Percentiles rank a stretch among this genome's conserved stretches.
Conservation (phyloP, 2,888 invertebrate species). For the Brachypalpus laphriformis region DNA sequence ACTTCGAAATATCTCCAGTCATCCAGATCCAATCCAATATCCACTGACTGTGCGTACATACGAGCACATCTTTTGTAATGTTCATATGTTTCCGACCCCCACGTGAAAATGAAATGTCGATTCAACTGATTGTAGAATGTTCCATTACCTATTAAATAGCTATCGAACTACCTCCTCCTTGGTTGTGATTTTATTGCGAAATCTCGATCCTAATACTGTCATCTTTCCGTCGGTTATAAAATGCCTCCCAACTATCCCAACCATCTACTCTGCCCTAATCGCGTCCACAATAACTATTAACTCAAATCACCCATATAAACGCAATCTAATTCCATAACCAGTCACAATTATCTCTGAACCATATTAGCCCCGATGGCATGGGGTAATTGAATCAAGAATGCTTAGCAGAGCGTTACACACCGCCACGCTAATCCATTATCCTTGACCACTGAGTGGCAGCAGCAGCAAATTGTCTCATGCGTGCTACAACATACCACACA, state of each 20-base stretch:
- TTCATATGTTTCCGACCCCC: no score
- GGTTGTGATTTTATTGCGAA: no score
- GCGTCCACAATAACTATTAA: conserved; percentile 45
- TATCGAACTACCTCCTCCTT: conserved; percentile 4
- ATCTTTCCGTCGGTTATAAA: conserved; percentile 16
- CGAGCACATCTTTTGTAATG: no score
- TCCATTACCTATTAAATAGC: background rate
- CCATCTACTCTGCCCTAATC: conserved; percentile 17
- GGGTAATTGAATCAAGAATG: conserved; percentile 58
- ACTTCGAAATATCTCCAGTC: no score
- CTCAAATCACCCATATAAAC: conserved; percentile 56
- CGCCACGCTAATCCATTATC: conserved; percentile 54
- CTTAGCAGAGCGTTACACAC: conserved; percentile 19
- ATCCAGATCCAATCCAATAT: no score
- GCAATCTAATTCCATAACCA: conserved; percentile 24
- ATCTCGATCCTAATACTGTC: background rate
- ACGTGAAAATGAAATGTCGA: no score
- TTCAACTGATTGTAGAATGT: no score
- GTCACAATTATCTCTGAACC: conserved; percentile 52
- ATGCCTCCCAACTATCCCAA: conserved; percentile 2
- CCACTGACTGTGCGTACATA: no score
- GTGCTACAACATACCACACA: background rate
- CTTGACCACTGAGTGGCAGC: conserved; percentile 36
- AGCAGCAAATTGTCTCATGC: background rate
- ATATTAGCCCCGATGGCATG: conserved; percentile 45